phyloP scores from a whole-genome alignment of 1,140 invertebrate genomes.

The Amyelois transitella region DNA sequence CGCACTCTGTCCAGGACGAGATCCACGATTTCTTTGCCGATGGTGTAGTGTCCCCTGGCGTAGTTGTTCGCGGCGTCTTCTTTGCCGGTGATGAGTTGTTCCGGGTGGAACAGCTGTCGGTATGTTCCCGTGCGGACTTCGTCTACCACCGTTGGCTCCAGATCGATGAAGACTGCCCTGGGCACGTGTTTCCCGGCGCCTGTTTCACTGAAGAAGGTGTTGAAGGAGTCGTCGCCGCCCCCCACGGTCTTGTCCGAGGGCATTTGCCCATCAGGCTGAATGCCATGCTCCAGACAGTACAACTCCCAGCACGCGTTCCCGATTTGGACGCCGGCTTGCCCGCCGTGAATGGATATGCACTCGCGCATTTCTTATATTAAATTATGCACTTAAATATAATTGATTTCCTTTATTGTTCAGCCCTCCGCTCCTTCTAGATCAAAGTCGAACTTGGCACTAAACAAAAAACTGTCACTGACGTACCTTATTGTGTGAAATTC shows the following conservation, averaged over 20 bases:
- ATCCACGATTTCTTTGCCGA: slow-evolving; percentile 90
- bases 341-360: slow-evolving; percentile 83
- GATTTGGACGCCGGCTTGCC: slow-evolving; percentile 91
- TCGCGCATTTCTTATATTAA: slow-evolving; percentile 67
- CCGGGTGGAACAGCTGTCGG: slow-evolving; percentile 87
- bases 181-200: slow-evolving; percentile 91
- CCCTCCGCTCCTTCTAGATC: slow-evolving; percentile 14
- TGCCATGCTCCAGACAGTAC: slow-evolving; percentile 94
- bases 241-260: slow-evolving; percentile 78
- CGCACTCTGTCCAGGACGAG: slow-evolving; percentile 85
- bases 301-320: slow-evolving; percentile 91
- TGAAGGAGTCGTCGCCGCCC: slow-evolving; percentile 88
- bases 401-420: slow-evolving; percentile 3
- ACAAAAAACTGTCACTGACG: background rate
- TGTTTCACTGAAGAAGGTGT: slow-evolving; percentile 94
- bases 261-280: slow-evolving; percentile 86
- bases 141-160: slow-evolving; percentile 89
- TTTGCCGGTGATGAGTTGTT: slow-evolving; percentile 88
- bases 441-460: slow-evolving; percentile 16
- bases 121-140: slow-evolving; percentile 89
- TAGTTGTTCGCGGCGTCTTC: slow-evolving; percentile 92
- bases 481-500: background rate
- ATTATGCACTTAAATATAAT: slow-evolving; percentile 23
- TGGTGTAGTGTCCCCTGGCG: slow-evolving; percentile 90
- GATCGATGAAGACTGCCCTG: slow-evolving; percentile 88